Evolutionary conservation across 2,888 invertebrate genomes (phyloP), one percentile per base, ranked within the genome.

Genomic region (Eristalis tenax): DNA sequence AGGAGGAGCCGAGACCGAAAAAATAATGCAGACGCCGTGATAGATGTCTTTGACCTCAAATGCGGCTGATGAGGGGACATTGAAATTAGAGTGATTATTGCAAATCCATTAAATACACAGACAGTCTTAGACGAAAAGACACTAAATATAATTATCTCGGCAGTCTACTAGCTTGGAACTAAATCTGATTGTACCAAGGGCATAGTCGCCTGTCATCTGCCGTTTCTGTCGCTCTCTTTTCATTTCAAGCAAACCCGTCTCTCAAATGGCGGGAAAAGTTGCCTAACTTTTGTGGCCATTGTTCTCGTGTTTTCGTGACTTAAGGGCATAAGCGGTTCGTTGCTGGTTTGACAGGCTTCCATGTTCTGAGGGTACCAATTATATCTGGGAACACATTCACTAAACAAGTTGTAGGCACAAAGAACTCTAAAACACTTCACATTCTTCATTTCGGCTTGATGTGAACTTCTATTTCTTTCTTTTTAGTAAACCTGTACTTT

Each of bases 11-110:
- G 28, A 63, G 59, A 59, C 59, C 4, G 40, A 61, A 26, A 61
- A 26, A 63, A 61, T 28, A 40, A 50, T 35, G 28, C 56, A 65
- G 59, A 65, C 57, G 59, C 4, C 40, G 43, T 22, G 66, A 61
- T 65, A 73, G 35, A 50, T 38, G 74, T 81, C 81, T 81, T 81
- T 81, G 81, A 81, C 81, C 81, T 59, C 13, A 26, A 28, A 15
- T 6, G 59, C 13, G 59, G 13, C 13, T 23, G 59, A 59, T 59
- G 59, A 59, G 50, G n/a, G 8, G 50, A 3, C 18, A 18, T 18
- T 18, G 18, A 8, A 50, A 50, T 50, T 50, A 18, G 50, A 50
- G 50, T 10, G 18, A 50, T 50, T 50, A 50, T 50, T 50, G 50
- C 50, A 50, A 50, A 18, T 50, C 50, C 50, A 50, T 50, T 50